A percentile compares a stretch with the other conserved stretches of the same genome.
Conservation (phyloP, 1,140 invertebrate genomes). For the Tachypleus tridentatus region DNA sequence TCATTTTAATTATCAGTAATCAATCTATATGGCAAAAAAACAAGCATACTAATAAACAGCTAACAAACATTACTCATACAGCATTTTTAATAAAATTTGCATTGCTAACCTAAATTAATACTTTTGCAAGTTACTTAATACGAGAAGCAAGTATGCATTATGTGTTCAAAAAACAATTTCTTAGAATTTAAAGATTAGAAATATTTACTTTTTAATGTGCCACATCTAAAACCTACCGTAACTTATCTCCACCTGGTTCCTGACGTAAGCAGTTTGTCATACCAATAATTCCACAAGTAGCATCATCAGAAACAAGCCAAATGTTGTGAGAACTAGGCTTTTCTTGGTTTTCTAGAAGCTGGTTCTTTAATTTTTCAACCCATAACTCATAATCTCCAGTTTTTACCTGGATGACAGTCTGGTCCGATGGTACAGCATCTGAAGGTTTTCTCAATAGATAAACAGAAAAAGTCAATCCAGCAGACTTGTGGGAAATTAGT, state of each 20-base stretch:
- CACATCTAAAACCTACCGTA: conserved; percentile 40
- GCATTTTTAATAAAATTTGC: too few relatives aligned
- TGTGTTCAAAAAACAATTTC: neutral
- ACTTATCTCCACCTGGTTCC: conserved; percentile 62
- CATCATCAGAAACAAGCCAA: conserved; percentile 47
- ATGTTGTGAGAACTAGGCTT: conserved; percentile 41
- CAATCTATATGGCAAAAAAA: too few relatives aligned
- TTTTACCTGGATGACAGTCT: conserved; percentile 32
- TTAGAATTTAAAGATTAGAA: neutral
- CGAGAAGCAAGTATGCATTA: neutral
- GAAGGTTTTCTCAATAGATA: conserved; percentile 28
- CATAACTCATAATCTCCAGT: conserved; percentile 43
- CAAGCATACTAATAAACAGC: too few relatives aligned
- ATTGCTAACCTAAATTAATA: neutral
- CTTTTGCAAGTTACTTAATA: conserved; percentile 8
- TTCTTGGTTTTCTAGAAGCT: conserved; percentile 38
- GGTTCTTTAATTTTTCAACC: conserved; percentile 49
- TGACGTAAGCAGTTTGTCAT: conserved; percentile 74
- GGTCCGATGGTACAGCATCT: conserved; percentile 19
- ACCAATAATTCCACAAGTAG: conserved; percentile 61
- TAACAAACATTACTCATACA: too few relatives aligned
- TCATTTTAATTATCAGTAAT: too few relatives aligned
- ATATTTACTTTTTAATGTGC: neutral
- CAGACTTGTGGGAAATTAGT: conserved; percentile 28
- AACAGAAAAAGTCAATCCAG: conserved; percentile 28